Percentiles rank a stretch among this genome's conserved stretches.
Conservation (phyloP, 2,888 invertebrate genomes). For the Nebria salina region DNA sequence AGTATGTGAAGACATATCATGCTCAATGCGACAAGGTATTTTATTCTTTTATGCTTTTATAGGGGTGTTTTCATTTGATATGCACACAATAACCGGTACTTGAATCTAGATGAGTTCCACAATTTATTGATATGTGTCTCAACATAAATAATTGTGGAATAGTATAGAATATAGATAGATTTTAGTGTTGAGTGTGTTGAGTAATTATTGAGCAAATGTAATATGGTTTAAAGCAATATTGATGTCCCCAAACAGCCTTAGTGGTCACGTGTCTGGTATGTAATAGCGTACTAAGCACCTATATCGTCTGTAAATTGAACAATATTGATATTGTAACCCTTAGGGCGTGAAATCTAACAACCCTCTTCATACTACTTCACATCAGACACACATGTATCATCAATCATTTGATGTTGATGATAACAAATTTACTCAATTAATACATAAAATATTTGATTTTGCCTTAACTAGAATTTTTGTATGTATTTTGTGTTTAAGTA, state of each 20-base stretch:
- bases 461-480: too few relatives aligned
- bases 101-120: too few relatives aligned
- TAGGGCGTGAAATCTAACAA: background rate
- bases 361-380: background rate
- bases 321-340: background rate
- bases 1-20: constrained; percentile 47
- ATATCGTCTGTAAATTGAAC: background rate
- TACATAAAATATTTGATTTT: too few relatives aligned
- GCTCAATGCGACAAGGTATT: constrained; percentile 32
- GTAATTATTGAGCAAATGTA: constrained; percentile 21
- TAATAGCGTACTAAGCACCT: background rate
- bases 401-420: background rate
- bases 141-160: constrained; percentile 11
- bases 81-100: constrained; percentile 16
- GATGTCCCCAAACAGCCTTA: background rate
- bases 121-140: too few relatives aligned
- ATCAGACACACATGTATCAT: background rate
- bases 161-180: background rate
- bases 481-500: too few relatives aligned
- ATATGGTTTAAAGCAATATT: constrained; percentile 14
- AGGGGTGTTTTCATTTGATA: constrained; percentile 20
- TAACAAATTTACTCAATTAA: background rate
- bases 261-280: background rate
- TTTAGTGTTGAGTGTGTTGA: background rate
- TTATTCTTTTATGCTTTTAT: constrained; percentile 19